Evolutionary conservation across 2,113 vertebrate genomes (phyloP), one percentile per base, ranked within the genome.

Genomic region (Gymnorhina tibicen): DNA sequence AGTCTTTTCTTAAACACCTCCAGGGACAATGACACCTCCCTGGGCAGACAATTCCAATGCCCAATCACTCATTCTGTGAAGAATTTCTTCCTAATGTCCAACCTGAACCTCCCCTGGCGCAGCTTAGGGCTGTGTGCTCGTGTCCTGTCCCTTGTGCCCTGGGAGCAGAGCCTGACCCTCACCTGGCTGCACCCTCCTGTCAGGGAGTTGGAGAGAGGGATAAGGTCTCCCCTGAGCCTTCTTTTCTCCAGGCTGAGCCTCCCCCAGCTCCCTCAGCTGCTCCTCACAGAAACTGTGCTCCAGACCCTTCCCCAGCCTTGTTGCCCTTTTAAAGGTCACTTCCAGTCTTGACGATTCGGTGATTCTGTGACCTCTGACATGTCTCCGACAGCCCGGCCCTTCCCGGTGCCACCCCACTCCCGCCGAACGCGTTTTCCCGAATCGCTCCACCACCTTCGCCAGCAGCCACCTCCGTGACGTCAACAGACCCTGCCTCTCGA

Each of bases 391-490:
- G 27, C n/a, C 6, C 23, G 1, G 33, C 16, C 17, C 39, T 5
- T 28, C 44, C 41, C 19, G 3, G 7, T 2, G 35, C 9, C n/a
- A 1, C 19, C 10, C 30, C 8, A 1, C 32, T 10, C 12, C 24
- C 35, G 3, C 66, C 15, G 7, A 20, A 3, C 6, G 8, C 32
- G 1, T 7, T 6, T 6, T 1, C 46, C 56, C 16, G 1, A 2
- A 6, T 1, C 2, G 10, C 24, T 2, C 2, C n/a, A 3, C 10
- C 21, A 0, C 1, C 13, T 3, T 3, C 9, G 6, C 12, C 7
- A 11, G 4, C 7, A 1, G 0, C 20, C 16, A 1, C 18, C 63
- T 41, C 50, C 39, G 7, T 10, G 2, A 10, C 33, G 16, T 16
- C 39, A 9, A 2, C 68, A 4, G 8, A 0, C 47, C 26, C 46